Base-by-base conservation (phyloP, 2,888 invertebrate genomes). In the Saturnia japonica region DNA sequence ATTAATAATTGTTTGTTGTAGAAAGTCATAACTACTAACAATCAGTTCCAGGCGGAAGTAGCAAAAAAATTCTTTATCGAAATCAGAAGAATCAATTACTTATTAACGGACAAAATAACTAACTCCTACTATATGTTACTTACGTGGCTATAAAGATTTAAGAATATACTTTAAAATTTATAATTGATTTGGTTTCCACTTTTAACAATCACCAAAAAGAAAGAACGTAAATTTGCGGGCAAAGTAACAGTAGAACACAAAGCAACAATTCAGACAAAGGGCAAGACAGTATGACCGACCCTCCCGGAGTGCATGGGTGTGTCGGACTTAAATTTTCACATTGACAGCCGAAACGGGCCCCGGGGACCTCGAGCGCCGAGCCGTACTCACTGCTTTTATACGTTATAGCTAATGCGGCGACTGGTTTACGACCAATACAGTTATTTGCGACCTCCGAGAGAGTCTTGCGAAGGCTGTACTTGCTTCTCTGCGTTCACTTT, bases 261-360 rank as follows among this genome's bases (percentile, higher is more conserved):
- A 86, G 84, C 85, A 89, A 87, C 89, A 91, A 90, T 91, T 91
- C 90, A 91, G 91, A 91, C 91, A 89, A 89, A 92, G 90, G 92
- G 91, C 91, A 86, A 85, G 82, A 88, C 57, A 57, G 91, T 90
- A 91, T 91, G 90, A 90, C 91, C 91, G 90, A 90, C 91, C 92
- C 91, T 89, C 88, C 84, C 77, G 84, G 88, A 94, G 93, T 93
- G 93, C 87, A 91, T 93, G 94, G 94, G 94, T 88, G 94, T 93
- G 93, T 90, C 88, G 84, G 82, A 81, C 91, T 92, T 94, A 94
- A 93, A 94, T 94, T 92, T 93, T 90, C 92, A 86, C 93, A 94
- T 93, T 94, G 94, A 94, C 94, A 93, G 94, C 89, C 91, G 89
- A 92, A 94, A 94, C 89, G 88, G 92, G 93, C 93, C 88, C 85